Evolutionary conservation across 2,888 invertebrate genomes (phyloP).

Genomic region (Metellina segmentata): DNA sequence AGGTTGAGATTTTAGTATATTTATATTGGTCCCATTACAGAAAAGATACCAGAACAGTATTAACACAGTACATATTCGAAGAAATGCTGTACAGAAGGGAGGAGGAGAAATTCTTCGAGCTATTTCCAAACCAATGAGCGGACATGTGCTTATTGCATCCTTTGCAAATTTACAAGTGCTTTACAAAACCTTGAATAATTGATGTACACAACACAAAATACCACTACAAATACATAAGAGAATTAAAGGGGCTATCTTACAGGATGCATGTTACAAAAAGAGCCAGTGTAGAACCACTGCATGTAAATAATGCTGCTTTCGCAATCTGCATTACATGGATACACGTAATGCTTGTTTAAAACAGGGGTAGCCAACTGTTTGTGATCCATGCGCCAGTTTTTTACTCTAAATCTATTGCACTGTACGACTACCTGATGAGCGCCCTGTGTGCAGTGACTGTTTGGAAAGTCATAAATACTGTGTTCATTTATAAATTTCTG

Average conservation of each 20-base stretch:
- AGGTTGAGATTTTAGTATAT: background rate
- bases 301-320: conserved; percentile 1
- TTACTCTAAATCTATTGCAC: background rate
- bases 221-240: conserved; percentile 30
- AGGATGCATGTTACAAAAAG: conserved; percentile 30
- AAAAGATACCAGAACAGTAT: background rate
- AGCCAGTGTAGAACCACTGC: conserved; percentile 10
- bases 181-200: conserved; percentile 5
- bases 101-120: background rate
- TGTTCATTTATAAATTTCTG: background rate
- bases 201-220: conserved; percentile 35
- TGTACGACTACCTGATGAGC: background rate
- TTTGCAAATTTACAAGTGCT: background rate
- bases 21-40: conserved; percentile 3
- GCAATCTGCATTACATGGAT: background rate
- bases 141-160: background rate
- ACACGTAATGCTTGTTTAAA: background rate
- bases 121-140: background rate
- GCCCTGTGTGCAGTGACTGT: background rate
- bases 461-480: background rate
- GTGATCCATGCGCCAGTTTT: background rate
- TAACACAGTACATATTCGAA: background rate
- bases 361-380: background rate
- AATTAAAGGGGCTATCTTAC: conserved; percentile 37
- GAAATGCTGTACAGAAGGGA: background rate